These are phyloP conservation scores for Melipona beecheii DNA, from an alignment of 2,888 invertebrate genomes.

Conservation along the genomic window DNA sequence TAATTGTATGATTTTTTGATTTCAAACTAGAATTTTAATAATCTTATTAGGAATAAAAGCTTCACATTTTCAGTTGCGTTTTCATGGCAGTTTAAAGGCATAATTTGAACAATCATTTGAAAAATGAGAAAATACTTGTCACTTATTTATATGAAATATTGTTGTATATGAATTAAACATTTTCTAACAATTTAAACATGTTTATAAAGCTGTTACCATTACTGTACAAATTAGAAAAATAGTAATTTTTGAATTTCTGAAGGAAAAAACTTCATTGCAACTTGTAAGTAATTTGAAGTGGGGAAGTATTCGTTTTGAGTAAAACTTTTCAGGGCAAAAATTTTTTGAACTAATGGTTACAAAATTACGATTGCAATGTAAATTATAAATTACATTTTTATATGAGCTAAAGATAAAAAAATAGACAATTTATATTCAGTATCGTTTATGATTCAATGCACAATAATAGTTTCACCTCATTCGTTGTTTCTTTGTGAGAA, in stretches of 20 bases:
- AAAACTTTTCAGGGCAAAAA: background rate
- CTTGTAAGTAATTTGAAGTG: constrained; percentile 16
- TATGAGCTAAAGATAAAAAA: constrained; percentile 12
- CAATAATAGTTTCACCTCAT: constrained; percentile 13
- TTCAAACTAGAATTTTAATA: constrained; percentile 16
- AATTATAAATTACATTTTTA: constrained; percentile 35
- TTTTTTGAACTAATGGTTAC: background rate
- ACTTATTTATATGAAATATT: constrained; percentile 4
- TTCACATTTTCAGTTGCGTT: constrained; percentile 35
- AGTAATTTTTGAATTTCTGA: constrained; percentile 23
- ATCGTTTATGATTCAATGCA: constrained; percentile 1
- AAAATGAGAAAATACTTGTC: background rate
- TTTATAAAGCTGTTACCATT: constrained; percentile 9
- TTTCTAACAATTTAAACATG: background rate
- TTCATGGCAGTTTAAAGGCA: constrained; percentile 66
- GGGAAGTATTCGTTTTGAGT: background rate
- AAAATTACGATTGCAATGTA: constrained; percentile 5
- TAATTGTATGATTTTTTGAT: constrained; percentile 6
- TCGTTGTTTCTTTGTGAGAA: constrained; percentile 9
- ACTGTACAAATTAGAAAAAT: constrained; percentile 39
- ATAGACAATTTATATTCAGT: constrained; percentile 14
- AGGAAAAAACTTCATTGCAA: background rate
- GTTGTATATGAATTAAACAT: constrained; percentile 11
- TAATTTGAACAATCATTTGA: constrained; percentile 9
- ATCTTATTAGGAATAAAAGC: background rate